A percentile compares a stretch with the other conserved stretches of the same genome.
phyloP scores from a whole-genome alignment of 2,888 invertebrate genomes.

The Campoletis raptor region DNA sequence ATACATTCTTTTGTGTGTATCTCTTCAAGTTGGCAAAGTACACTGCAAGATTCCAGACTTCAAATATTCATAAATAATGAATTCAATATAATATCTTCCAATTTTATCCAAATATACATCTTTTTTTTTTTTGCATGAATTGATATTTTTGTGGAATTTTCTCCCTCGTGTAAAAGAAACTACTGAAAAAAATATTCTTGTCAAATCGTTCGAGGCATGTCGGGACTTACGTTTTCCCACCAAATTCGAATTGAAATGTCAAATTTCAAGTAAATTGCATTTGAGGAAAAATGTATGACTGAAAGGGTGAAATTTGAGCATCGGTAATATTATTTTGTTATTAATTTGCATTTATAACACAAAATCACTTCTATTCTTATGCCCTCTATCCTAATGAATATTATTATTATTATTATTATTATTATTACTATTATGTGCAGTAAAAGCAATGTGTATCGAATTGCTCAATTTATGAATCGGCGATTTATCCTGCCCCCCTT shows the following conservation, averaged over 20 bases:
- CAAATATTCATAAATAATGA: not conserved
- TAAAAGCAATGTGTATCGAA: constrained; percentile 17
- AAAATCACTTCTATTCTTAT: not conserved
- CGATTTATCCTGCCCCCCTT: constrained; percentile 14
- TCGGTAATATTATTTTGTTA: not conserved
- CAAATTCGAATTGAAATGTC: not conserved
- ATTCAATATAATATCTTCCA: not conserved
- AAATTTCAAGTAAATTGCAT: not conserved
- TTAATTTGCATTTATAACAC: not conserved
- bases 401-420: constrained; percentile 16
- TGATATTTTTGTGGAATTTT: not conserved
- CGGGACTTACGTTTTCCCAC: not conserved
- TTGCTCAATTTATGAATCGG: constrained; percentile 44
- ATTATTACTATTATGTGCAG: constrained; percentile 18
- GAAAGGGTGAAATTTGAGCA: not conserved
- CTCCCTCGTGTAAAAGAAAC: not conserved
- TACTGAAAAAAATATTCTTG: not conserved
- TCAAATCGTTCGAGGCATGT: not conserved
- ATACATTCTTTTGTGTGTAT: not conserved
- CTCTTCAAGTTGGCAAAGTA: not conserved
- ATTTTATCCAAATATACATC: not conserved
- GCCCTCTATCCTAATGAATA: not conserved
- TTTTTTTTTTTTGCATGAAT: not conserved
- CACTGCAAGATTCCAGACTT: not conserved
- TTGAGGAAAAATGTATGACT: not conserved